Conservation (phyloP, 30 jellyfish, hydroid and myxozoan species). For the Hydra vulgaris region DNA sequence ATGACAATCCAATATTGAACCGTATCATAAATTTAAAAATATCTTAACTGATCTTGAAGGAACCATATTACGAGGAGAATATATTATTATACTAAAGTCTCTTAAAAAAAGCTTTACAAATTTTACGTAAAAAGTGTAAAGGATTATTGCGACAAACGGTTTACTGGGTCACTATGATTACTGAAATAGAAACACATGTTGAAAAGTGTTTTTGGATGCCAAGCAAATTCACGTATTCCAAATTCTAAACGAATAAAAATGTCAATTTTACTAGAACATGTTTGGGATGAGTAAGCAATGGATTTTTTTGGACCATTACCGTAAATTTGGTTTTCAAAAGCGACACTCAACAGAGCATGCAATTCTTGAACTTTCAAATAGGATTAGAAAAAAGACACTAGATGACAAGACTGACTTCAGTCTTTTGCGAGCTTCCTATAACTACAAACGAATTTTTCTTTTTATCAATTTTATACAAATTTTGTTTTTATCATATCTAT, state of each 20-base stretch:
- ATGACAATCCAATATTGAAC: slow-evolving; percentile 8
- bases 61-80: slow-evolving; percentile 2
- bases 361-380: too few relatives aligned
- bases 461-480: too few relatives aligned
- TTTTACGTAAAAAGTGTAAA: slow-evolving; percentile 14
- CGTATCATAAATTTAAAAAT: slow-evolving; percentile 3
- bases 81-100: neutral
- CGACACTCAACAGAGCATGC: too few relatives aligned
- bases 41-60: slow-evolving; percentile 10
- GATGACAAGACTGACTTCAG: too few relatives aligned
- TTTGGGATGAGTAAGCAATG: slow-evolving; percentile 21
- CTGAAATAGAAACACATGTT: neutral
- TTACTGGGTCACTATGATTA: slow-evolving; percentile 11
- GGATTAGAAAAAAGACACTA: too few relatives aligned
- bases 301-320: slow-evolving; percentile 28
- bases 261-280: neutral
- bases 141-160: neutral
- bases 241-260: neutral
- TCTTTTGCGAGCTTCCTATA: too few relatives aligned
- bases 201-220: neutral
- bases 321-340: neutral
- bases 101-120: slow-evolving; percentile 1
- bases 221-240: neutral
- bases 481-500: too few relatives aligned
- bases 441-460: too few relatives aligned